These are phyloP conservation scores for Orius insidiosus DNA, from an alignment of 1,140 invertebrate species.

Conservation along the genomic window DNA sequence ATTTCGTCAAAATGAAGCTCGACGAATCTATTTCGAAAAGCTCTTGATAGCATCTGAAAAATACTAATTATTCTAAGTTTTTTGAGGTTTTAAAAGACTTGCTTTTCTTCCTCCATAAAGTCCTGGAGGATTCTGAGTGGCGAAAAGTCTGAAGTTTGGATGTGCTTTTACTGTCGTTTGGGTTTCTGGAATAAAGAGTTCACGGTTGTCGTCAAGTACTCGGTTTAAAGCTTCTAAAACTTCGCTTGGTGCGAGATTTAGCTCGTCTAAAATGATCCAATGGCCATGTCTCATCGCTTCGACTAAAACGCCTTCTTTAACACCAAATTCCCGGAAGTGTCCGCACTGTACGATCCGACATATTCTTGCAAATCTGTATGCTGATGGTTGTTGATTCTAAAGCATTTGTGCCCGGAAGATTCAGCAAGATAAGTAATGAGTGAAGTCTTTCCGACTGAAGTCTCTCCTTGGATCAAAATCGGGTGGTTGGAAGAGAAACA, in stretches of 20 bases:
- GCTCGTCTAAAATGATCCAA: slow-evolving; percentile 98
- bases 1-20: slow-evolving; percentile 96
- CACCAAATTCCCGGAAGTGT: slow-evolving; percentile 68
- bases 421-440: slow-evolving; percentile 85
- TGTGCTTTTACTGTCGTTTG: slow-evolving; percentile 84
- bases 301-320: slow-evolving; percentile 88
- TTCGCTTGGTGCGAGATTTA: slow-evolving; percentile 96
- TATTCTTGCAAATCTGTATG: slow-evolving; percentile 98
- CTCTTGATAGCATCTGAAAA: slow-evolving; percentile 61
- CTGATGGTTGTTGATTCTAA: slow-evolving; percentile 97
- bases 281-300: slow-evolving; percentile 93
- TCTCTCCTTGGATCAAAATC: slow-evolving; percentile 85
- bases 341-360: slow-evolving; percentile 77
- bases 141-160: slow-evolving; percentile 89
- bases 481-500: slow-evolving; percentile 72
- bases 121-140: slow-evolving; percentile 97
- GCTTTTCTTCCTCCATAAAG: slow-evolving; percentile 91
- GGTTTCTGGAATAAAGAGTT: slow-evolving; percentile 93
- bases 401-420: slow-evolving; percentile 81
- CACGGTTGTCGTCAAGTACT: slow-evolving; percentile 93
- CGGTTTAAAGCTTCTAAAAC: slow-evolving; percentile 95
- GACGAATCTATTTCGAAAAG: slow-evolving; percentile 94
- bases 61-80: background rate
- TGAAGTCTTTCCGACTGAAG: slow-evolving; percentile 98
- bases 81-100: slow-evolving; percentile 2